phyloP scores from a whole-genome alignment of 2,888 invertebrate genomes.

The Noctuana brunneofusca region DNA sequence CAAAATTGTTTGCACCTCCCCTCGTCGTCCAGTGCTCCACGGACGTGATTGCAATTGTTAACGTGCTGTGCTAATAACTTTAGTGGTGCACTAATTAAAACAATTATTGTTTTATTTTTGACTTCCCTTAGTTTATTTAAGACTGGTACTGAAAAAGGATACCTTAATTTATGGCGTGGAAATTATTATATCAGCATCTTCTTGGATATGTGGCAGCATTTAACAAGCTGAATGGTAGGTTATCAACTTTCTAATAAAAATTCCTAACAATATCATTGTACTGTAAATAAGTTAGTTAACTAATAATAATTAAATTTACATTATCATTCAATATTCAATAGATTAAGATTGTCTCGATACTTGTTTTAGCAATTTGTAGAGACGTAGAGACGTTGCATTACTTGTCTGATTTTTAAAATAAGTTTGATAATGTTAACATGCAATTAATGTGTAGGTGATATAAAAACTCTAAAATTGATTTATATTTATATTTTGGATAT shows the following conservation, averaged over 20 bases:
- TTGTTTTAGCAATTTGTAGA: not conserved
- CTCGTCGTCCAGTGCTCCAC: slow-evolving; percentile 50
- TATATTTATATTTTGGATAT: not conserved
- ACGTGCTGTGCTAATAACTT: slow-evolving; percentile 55
- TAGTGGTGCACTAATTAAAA: slow-evolving; percentile 70
- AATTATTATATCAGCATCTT: slow-evolving; percentile 61
- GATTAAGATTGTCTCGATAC: not conserved
- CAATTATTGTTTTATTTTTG: slow-evolving; percentile 73
- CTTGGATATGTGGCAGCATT: slow-evolving; percentile 63
- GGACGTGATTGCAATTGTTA: slow-evolving; percentile 45
- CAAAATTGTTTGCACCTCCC: slow-evolving; percentile 45
- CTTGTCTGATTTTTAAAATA: not conserved
- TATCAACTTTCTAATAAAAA: slow-evolving; percentile 44
- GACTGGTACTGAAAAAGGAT: slow-evolving; percentile 75
- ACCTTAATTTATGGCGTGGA: slow-evolving; percentile 66
- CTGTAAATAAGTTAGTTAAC: not conserved
- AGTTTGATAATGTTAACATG: not conserved
- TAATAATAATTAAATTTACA: not conserved
- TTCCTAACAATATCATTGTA: slow-evolving; percentile 30
- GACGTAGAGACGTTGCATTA: not conserved
- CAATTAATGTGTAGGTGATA: too few relatives aligned
- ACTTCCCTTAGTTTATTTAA: slow-evolving; percentile 74
- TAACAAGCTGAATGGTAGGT: slow-evolving; percentile 74
- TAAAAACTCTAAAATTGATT: too few relatives aligned
- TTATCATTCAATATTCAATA: slow-evolving; percentile 1